phyloP scores from a whole-genome alignment of 2,888 invertebrate genomes.

The Uloborus plumipes region DNA sequence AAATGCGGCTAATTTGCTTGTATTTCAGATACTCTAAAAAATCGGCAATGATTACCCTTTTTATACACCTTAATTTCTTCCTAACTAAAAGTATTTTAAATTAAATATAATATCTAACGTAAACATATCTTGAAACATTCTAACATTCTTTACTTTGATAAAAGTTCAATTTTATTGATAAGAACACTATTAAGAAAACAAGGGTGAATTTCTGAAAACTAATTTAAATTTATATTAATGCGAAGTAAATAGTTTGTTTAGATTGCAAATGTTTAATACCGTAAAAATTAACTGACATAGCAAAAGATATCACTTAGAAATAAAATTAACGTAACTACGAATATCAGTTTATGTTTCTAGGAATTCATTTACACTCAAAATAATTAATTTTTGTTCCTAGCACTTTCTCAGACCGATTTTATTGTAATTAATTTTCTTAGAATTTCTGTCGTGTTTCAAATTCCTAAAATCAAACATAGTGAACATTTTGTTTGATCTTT shows the following conservation, averaged over 20 bases:
- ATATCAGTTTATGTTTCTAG: not conserved
- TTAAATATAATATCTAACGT: no score
- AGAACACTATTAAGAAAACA: no score
- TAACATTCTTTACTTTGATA: no score
- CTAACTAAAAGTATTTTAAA: not conserved
- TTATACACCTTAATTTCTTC: not conserved
- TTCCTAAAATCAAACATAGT: no score
- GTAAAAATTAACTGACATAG: not conserved
- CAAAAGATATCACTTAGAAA: not conserved
- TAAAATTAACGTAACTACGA: not conserved
- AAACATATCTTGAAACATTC: not conserved
- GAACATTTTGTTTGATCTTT: no score
- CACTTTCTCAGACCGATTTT: not conserved
- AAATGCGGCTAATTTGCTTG: not conserved
- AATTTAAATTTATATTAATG: no score
- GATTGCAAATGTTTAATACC: no score
- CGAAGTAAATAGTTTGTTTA: no score
- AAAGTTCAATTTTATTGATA: no score
- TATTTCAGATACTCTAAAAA: not conserved
- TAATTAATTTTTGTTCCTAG: not conserved
- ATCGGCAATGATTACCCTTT: not conserved
- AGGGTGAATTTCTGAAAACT: no score
- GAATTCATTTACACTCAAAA: not conserved
- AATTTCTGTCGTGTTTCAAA: not conserved
- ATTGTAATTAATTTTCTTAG: not conserved